These are phyloP conservation scores for Platyura marginata DNA, from an alignment of 1,140 invertebrate species.

Conservation along the genomic window DNA sequence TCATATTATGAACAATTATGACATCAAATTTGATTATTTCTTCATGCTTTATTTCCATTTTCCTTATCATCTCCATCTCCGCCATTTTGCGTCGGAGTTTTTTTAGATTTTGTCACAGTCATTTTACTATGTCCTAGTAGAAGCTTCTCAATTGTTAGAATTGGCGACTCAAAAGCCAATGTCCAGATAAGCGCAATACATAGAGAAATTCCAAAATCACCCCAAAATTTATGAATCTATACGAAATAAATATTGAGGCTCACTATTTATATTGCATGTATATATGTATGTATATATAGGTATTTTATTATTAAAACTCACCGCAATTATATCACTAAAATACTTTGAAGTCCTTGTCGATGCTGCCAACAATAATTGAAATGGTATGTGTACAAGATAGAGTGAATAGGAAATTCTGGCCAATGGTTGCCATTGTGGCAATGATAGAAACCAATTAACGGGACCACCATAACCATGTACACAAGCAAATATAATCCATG, in stretches of 20 bases:
- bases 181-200: not conserved
- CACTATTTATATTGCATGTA: too few species aligned
- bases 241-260: not conserved
- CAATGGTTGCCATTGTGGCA: conserved; percentile 28
- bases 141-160: not conserved
- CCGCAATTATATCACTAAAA: not conserved
- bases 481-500: conserved; percentile 51
- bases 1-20: too few species aligned
- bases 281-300: not conserved
- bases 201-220: not conserved
- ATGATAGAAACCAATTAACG: conserved; percentile 29
- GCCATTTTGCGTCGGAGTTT: too few species aligned
- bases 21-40: too few species aligned
- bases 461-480: conserved; percentile 38
- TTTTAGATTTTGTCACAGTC: too few species aligned
- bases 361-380: conserved; percentile 5
- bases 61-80: too few species aligned
- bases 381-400: conserved; percentile 27
- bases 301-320: not conserved
- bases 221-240: not conserved
- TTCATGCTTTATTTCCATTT: too few species aligned
- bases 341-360: not conserved
- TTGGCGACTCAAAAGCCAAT: not conserved
- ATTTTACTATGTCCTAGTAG: too few species aligned
- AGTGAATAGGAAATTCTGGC: conserved; percentile 29